Evolutionary conservation across 2,797 vertebrate genomes (phyloP), one percentile per base, ranked within the genome.

Genomic region (Lutjanus argentimaculatus): DNA sequence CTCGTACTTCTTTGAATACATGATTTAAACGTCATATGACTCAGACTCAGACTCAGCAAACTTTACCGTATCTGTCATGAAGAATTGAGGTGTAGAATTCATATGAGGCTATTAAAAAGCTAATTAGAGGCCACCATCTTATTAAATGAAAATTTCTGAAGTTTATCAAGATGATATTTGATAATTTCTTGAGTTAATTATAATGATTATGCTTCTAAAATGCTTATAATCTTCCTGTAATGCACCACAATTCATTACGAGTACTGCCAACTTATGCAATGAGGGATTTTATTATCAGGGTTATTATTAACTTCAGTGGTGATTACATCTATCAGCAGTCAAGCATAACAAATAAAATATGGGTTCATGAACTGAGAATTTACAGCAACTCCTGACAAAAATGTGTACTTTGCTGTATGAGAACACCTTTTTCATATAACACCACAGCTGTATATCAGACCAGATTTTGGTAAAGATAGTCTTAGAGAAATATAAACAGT

Each of bases 221-320:
- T 52, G 45, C 57, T 67, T 22, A 51, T 70, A 72, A 84, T 80
- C 62, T 55, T 68, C 55, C 51, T 56, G 17, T 62, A 80, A 83
- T 72, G 52, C 43, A 62, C 30, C 25, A 72, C 79, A 77, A 70
- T 89, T 80, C 69, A 84, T 84, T 68, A 71, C 67, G 67, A 84
- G 58, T 56, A 63, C 53, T 72, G 74, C 79, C 59, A 80, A 76
- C 75, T 73, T 73, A 85, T 64, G 19, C 72, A 80, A 85, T 80
- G 59, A 70, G 48, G 49, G 68, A 84, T 78, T 84, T 80, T 66
- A 77, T 75, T 75, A 82, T 83, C 49, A 59, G 76, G 57, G 61
- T 77, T 70, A 84, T 87, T 85, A 77, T 84, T 91, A 76, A 70
- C 77, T 84, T 79, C 67, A 75, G 51, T 59, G 51, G 25, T 63